Percentiles rank a stretch among this genome's conserved stretches.
Evolutionary conservation across 2,113 vertebrate species (phyloP).

Genomic region (Sceloporus tristichus): DNA sequence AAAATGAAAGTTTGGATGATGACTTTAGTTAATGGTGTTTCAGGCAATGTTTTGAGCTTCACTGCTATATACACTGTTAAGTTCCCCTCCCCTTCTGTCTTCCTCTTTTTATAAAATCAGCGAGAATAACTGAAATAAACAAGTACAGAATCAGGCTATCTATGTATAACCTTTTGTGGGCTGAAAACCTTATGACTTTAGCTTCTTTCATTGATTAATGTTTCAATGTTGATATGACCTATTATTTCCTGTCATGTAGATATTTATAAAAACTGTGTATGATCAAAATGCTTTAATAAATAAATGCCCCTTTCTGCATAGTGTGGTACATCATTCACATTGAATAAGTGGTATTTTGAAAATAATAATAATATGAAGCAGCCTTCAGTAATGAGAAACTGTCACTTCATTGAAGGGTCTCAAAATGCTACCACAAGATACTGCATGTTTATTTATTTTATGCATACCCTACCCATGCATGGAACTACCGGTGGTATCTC

Average conservation of each 20-base stretch:
- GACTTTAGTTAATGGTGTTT: neutral
- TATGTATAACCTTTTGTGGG: neutral
- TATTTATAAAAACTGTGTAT: neutral
- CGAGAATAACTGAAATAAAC: neutral
- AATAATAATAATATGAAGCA: neutral
- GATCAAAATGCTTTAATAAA: neutral
- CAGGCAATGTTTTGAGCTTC: neutral
- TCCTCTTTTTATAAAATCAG: neutral
- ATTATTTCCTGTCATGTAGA: neutral
- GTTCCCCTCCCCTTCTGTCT: neutral
- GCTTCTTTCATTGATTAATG: neutral
- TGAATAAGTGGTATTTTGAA: neutral
- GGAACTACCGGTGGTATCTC: slow-evolving; percentile 7
- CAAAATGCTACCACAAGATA: neutral
- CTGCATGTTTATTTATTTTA: neutral
- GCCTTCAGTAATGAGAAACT: neutral
- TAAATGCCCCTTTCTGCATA: neutral
- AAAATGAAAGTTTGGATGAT: neutral
- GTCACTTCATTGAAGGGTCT: neutral
- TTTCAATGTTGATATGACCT: neutral
- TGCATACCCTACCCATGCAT: neutral
- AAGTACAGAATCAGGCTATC: neutral
- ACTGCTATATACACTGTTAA: neutral
- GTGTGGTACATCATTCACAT: neutral
- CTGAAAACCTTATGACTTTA: neutral